phyloP scores from a whole-genome alignment of 2,113 vertebrate species.

The pig (Sus scrofa) region T2T-Sscrofa CM000812.6:164640501-164641000 shows the following conservation, averaged over 20 bases:
- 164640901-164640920: not conserved
- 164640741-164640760: not conserved
- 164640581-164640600: too few species aligned
- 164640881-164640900: not conserved
- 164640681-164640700: not conserved
- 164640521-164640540: not conserved
- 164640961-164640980: not conserved
- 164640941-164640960: not conserved
- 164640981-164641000: not conserved
- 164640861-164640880: not conserved
- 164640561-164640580: not conserved
- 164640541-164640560: accelerated
- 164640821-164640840: not conserved
- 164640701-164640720: not conserved
- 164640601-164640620: too few species aligned
- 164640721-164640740: not conserved
- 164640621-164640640: not conserved
- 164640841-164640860: not conserved
- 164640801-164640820: not conserved
- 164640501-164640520: not conserved
- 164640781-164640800: not conserved
- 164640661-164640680: not conserved
- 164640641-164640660: not conserved
- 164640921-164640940: not conserved
- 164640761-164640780: not conserved